Evolutionary conservation across 2,888 invertebrate genomes (phyloP).

Genomic region (Ellobium chinense): DNA sequence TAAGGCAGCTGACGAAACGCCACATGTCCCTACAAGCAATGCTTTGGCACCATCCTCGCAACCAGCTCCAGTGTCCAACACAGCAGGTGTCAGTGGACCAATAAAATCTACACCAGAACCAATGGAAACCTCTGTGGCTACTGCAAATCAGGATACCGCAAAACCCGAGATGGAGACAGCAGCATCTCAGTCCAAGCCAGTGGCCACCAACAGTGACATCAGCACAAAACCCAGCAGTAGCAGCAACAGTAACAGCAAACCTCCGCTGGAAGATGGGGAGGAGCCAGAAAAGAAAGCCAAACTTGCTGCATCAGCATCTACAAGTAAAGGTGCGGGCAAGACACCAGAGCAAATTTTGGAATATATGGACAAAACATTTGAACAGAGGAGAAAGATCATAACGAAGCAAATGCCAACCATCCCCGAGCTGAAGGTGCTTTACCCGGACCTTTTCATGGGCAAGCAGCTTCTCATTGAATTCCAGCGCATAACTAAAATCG

Average conservation of each 20-base stretch:
- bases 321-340: conserved; percentile 51
- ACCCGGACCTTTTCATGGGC: conserved; percentile 69
- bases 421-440: conserved; percentile 66
- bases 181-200: conserved; percentile 9
- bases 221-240: conserved; percentile 21
- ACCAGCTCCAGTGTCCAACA: not conserved
- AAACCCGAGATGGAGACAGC: not conserved
- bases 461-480: conserved; percentile 71
- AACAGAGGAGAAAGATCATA: conserved; percentile 67
- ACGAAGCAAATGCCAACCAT: conserved; percentile 70
- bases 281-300: conserved; percentile 51
- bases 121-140: conserved; percentile 43
- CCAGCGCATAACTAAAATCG: conserved; percentile 69
- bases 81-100: conserved; percentile 52
- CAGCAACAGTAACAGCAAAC: conserved; percentile 4
- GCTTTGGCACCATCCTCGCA: conserved; percentile 18
- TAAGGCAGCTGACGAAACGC: not conserved
- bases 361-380: conserved; percentile 72
- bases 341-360: conserved; percentile 66
- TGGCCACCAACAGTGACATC: not conserved
- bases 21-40: not conserved
- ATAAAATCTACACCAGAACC: conserved; percentile 51
- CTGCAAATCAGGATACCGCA: not conserved
- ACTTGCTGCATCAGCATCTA: conserved; percentile 28
- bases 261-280: conserved; percentile 26